Evolutionary conservation across 2,113 vertebrate genomes (phyloP).

Genomic region (Amazona guildingii): DNA sequence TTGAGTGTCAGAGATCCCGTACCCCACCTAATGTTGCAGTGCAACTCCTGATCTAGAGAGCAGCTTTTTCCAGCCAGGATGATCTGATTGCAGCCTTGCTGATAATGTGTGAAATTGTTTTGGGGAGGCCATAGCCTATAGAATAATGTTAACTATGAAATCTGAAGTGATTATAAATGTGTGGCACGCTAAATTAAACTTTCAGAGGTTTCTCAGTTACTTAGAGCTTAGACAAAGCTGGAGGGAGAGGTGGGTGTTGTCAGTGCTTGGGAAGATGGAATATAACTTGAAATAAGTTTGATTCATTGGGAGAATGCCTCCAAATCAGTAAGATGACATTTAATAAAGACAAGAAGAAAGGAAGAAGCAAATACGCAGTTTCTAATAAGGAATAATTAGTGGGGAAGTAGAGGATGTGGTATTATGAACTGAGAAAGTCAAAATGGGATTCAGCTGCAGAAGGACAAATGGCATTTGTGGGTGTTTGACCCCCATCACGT

Average conservation of each 20-base stretch:
- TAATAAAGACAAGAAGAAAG: neutral
- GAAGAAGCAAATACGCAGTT: neutral
- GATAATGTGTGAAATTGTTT: neutral
- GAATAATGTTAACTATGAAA: neutral
- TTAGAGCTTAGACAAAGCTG: neutral
- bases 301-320: neutral
- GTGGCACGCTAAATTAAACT: neutral
- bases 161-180: neutral
- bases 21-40: rapidly evolving
- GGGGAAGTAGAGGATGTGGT: neutral
- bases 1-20: neutral
- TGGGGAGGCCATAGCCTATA: too few species aligned
- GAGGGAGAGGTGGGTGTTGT: neutral
- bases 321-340: neutral
- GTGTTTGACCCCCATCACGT: neutral
- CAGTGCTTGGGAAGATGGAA: neutral
- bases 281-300: neutral
- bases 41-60: neutral
- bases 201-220: neutral
- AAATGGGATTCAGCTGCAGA: neutral
- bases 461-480: neutral
- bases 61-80: neutral
- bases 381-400: neutral
- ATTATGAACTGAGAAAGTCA: neutral
- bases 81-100: neutral